phyloP scores from a whole-genome alignment of 2,888 invertebrate species.

The Calameuta pallipes region DNA sequence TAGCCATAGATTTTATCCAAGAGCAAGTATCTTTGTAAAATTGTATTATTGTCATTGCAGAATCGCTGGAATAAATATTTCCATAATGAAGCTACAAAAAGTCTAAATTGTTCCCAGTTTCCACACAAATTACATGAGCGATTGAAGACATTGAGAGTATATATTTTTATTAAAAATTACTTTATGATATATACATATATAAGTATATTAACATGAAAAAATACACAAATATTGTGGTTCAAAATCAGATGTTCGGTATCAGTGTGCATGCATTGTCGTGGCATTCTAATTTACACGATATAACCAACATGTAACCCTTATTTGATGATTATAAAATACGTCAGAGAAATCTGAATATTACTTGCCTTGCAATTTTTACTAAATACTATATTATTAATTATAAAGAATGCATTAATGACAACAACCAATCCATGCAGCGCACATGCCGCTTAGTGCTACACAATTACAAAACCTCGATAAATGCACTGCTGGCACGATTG shows the following conservation, averaged over 20 bases:
- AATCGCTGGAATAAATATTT: not conserved
- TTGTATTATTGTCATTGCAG: not conserved
- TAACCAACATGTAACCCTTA: not conserved
- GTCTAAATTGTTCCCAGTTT: not conserved
- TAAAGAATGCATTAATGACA: constrained; percentile 33
- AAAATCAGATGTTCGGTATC: not conserved
- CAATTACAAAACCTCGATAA: not conserved
- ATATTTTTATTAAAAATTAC: not conserved
- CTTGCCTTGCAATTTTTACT: constrained; percentile 40
- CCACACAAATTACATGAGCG: not conserved
- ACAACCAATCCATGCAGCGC: constrained; percentile 46
- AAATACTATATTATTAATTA: constrained; percentile 30
- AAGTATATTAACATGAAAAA: not conserved
- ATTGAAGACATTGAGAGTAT: not conserved
- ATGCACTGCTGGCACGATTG: too few species aligned
- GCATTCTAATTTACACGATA: not conserved
- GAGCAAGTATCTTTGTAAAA: not conserved
- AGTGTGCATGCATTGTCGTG: not conserved
- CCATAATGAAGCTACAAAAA: not conserved
- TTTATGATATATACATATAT: not conserved
- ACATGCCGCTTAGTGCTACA: constrained; percentile 35
- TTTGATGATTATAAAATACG: not conserved
- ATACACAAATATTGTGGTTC: not conserved
- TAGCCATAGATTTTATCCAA: not conserved
- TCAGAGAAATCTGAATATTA: not conserved